Base-by-base conservation (phyloP, 2,888 invertebrate genomes). In the Leptothorax acervorum region DNA sequence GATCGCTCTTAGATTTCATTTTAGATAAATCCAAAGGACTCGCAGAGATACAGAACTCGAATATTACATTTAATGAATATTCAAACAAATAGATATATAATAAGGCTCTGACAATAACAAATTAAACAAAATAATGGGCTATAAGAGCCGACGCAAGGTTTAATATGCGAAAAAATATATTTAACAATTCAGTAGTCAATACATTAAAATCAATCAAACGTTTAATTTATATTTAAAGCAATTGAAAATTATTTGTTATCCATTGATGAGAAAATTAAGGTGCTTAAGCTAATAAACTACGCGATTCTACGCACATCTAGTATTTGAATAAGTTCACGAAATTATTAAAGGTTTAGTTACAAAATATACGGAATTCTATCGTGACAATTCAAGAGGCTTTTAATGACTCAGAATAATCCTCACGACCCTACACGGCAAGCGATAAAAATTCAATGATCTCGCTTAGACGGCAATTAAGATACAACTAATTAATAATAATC, bases 401-500 rank as follows among this genome's bases (percentile, higher is more conserved):
- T 55, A 73, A 57, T 28, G 35, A 51, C 5, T 48, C 11, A 9
- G 35, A 15, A 60, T 60, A 45, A 15, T 57, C 28, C 60, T 18
- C 53, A 23, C 18, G 28, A 53, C 23, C 15, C 12, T 39, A 18
- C 15, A 5, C 11, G 53, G 23, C 3, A 12, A 12, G 35, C 39
- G 6, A 57, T 35, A 35, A n/a, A 39, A 65, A 65, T 55, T 42
- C 23, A 18, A 23, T 65, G 28, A 48, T 55, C 82, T 83, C 55
- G 78, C 55, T 85, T 87, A 87, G 88, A 85, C 85, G 85, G 88
- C 85, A 88, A 89, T 87, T 87, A 83, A 73, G 51, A 70, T 82
- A 63, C 51, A 68, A 55, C 45, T 78, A 78, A 78, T 78, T 68
- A 68, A 68, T 78, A 78, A 78, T 57, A 42, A 42, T 78, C 31